Evolutionary conservation across 2,888 invertebrate genomes (phyloP).

Genomic region (Phengaris alcon): DNA sequence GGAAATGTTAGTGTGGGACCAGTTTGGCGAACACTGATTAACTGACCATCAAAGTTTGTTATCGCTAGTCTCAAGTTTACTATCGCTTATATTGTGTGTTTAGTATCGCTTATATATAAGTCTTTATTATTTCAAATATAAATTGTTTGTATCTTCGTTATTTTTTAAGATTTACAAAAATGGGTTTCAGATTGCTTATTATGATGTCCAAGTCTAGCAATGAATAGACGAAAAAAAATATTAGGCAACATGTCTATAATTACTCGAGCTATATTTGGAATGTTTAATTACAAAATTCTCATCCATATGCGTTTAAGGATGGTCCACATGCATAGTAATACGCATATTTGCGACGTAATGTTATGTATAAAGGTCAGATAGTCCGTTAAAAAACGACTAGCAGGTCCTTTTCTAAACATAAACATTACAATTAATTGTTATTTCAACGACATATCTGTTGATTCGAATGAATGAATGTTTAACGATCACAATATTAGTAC

Average conservation of each 20-base stretch:
- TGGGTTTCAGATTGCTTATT: too few species aligned
- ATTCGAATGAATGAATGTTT: background rate
- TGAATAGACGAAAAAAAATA: too few species aligned
- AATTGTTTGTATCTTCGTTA: too few species aligned
- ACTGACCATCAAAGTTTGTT: background rate
- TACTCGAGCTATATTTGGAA: background rate
- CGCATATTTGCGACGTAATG: constrained; percentile 1
- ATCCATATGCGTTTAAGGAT: background rate
- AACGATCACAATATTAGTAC: too few species aligned
- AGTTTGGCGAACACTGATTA: background rate
- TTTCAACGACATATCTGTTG: background rate
- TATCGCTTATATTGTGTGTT: too few species aligned
- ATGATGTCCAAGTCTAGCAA: too few species aligned
- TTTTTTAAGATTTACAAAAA: too few species aligned
- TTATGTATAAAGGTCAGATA: constrained; percentile 7
- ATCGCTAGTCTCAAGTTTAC: too few species aligned
- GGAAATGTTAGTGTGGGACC: background rate
- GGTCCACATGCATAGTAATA: constrained; percentile 4
- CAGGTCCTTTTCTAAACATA: background rate
- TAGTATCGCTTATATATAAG: too few species aligned
- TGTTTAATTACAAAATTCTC: background rate
- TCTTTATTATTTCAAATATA: too few species aligned
- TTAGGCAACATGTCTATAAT: background rate
- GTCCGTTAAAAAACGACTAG: background rate
- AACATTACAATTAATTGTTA: background rate